phyloP scores from a whole-genome alignment of 1,140 invertebrate genomes.

The Drosophila carrolli region DNA sequence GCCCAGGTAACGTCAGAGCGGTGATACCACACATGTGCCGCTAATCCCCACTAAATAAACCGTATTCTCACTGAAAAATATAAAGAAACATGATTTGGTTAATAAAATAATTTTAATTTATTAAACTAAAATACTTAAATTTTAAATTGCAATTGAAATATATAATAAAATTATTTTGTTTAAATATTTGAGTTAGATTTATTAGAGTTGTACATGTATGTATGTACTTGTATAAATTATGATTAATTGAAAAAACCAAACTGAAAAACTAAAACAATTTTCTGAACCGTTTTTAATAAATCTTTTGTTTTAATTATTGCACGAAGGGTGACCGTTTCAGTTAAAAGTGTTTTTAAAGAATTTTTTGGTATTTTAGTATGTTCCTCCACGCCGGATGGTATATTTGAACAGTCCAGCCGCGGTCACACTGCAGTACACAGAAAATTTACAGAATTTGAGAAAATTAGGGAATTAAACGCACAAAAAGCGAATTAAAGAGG shows the following conservation, averaged over 20 bases:
- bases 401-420: constrained; percentile 6
- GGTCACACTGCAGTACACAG: constrained; percentile 64
- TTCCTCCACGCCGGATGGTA: constrained; percentile 6
- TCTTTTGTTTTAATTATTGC: no score
- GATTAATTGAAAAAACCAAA: no score
- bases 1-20: background rate
- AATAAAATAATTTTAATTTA: no score
- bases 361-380: constrained; percentile 1
- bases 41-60: no score
- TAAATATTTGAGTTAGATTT: no score
- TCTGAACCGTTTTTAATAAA: no score
- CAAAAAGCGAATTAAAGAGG: constrained; percentile 56
- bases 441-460: constrained; percentile 61
- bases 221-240: no score
- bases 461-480: constrained; percentile 64
- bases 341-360: background rate
- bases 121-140: background rate
- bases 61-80: background rate
- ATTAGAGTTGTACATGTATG: no score
- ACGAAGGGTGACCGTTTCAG: background rate
- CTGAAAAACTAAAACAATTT: no score
- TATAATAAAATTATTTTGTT: no score
- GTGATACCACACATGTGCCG: background rate
- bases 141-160: no score
- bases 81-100: no score